phyloP scores from a whole-genome alignment of 2,888 invertebrate species.

The Yponomeuta sedellus region DNA sequence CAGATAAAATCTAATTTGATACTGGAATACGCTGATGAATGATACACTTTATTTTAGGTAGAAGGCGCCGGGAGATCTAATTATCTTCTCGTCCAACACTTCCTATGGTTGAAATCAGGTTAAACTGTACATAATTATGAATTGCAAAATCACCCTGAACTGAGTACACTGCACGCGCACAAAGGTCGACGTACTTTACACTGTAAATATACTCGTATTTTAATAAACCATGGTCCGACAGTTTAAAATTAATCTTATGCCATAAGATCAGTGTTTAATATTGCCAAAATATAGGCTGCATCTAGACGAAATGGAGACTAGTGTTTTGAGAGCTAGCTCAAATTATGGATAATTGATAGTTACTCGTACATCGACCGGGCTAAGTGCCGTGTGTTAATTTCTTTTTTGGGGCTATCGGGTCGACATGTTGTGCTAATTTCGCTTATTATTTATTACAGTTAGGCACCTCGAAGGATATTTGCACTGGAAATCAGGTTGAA shows the following conservation, averaged over 20 bases:
- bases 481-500: constrained; percentile 33
- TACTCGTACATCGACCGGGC: constrained; percentile 17
- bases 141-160: no score
- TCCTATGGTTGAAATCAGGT: no score
- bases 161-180: no score
- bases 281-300: not conserved
- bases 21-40: no score
- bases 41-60: no score
- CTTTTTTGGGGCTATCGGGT: constrained; percentile 27
- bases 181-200: no score
- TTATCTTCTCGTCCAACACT: no score
- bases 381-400: constrained; percentile 10
- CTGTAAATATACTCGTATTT: not conserved
- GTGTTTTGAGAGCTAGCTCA: constrained; percentile 5
- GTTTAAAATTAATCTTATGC: not conserved
- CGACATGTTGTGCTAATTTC: constrained; percentile 13
- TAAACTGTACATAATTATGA: no score
- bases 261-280: not conserved
- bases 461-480: constrained; percentile 32
- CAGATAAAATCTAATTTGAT: no score
- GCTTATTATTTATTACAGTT: constrained; percentile 27
- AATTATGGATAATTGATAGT: constrained; percentile 18
- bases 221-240: not conserved
- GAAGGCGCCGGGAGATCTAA: no score
- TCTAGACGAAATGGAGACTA: not conserved